Evolutionary conservation across 2,113 vertebrate species (phyloP), one percentile per base, ranked within the genome.

Genomic region (Istiophorus platypterus): DNA sequence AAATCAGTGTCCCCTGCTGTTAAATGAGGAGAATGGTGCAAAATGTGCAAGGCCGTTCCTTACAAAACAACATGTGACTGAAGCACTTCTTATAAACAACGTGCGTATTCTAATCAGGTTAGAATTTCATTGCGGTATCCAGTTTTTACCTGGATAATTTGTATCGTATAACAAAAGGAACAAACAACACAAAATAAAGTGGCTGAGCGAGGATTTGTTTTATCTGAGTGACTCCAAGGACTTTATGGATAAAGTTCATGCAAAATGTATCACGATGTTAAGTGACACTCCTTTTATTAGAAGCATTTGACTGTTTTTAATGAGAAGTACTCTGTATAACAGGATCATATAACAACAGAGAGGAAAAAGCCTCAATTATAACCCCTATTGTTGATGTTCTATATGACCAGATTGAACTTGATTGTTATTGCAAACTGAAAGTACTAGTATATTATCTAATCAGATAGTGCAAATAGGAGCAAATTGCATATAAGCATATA

Each of bases 111-210:
- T 47, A 71, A 69, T 52, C 27, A 37, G 47, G 22, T 71, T 75
- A 66, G 24, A 70, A 59, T 75, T 52, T 65, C 73, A 78, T 65
- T 59, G 24, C 27, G 75, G 85, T 67, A 63, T 37, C 54, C 61
- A 78, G 70, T 71, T 51, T 81, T 45, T 68, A 85, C 83, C 80
- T 88, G 80, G 56, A 69, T 86, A 78, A 86, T 88, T 68, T 78
- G 9, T 51, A 67, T 67, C 73, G 17, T 7, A 20, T 22, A 58
- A 81, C 72, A 72, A 82, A 58, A 39, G 37, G 69, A 78, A 59
- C 63, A 59, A 76, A 76, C 70, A 79, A 64, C 61, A 82, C n/a
- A 56, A 41, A 64, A 74, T 81, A 82, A 86, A 78, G 76, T 85
- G 82, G 62, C 65, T 10, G 20, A 56, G 51, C 39, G 18, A 27